These are phyloP conservation scores for Carapus acus DNA, from an alignment of 2,797 vertebrate genomes.

Conservation along the genomic window DNA sequence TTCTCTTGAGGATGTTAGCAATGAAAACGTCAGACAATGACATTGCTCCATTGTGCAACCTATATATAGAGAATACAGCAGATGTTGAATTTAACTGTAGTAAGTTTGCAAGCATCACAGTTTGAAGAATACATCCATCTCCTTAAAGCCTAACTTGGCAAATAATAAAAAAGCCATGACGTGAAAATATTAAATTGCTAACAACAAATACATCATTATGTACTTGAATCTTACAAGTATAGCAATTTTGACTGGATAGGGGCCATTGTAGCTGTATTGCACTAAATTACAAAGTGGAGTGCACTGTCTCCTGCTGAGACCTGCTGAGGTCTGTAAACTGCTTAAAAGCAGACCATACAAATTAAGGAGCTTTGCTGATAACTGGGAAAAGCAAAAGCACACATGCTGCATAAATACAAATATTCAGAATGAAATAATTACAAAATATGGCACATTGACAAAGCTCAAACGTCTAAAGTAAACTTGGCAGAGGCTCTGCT, in stretches of 20 bases:
- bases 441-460: constrained; percentile 31
- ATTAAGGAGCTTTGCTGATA: constrained; percentile 1
- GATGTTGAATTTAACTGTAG: constrained; percentile 9
- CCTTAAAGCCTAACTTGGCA: constrained; percentile 8
- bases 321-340: constrained; percentile 30
- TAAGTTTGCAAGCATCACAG: constrained; percentile 31
- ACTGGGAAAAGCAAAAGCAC: constrained; percentile 10
- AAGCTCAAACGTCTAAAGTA: constrained; percentile 28
- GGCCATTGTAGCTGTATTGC: constrained; percentile 1
- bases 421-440: constrained; percentile 31
- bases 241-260: too few relatives aligned
- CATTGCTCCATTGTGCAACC: constrained; percentile 24
- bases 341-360: constrained; percentile 34
- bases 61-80: constrained; percentile 64
- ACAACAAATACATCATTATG: neutral
- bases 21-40: constrained; percentile 34
- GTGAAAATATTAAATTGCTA: constrained; percentile 6
- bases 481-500: constrained; percentile 30
- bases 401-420: neutral
- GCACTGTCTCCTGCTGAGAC: constrained; percentile 29
- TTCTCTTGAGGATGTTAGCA: constrained; percentile 21
- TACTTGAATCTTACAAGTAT: too few relatives aligned
- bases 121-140: constrained; percentile 20
- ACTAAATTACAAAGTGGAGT: constrained; percentile 13
- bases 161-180: constrained; percentile 1